Evolutionary conservation across 2,797 vertebrate species (phyloP).

Genomic region (Sparidentex hasta): DNA sequence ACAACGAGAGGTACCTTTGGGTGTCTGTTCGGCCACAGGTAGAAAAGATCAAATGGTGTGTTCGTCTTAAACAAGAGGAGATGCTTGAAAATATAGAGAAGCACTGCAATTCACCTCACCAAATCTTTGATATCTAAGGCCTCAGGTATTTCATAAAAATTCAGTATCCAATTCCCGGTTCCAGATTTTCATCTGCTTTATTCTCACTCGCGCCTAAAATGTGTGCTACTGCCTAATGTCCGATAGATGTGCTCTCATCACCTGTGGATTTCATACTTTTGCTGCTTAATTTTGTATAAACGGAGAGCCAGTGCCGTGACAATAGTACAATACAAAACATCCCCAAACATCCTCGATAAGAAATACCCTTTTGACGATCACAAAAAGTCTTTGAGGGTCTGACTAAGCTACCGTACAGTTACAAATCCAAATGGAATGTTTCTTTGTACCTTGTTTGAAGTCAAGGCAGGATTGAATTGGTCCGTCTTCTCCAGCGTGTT

Average conservation of each 20-base stretch:
- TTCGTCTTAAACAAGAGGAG: slow-evolving; percentile 56
- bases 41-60: slow-evolving; percentile 62
- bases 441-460: slow-evolving; percentile 85
- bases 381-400: slow-evolving; percentile 71
- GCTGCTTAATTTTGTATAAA: slow-evolving; percentile 71
- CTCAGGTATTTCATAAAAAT: slow-evolving; percentile 81
- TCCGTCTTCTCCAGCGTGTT: slow-evolving; percentile 84
- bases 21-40: slow-evolving; percentile 54
- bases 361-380: slow-evolving; percentile 64
- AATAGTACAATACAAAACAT: slow-evolving; percentile 78
- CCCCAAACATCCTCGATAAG: slow-evolving; percentile 64
- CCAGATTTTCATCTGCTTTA: slow-evolving; percentile 62
- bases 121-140: slow-evolving; percentile 83
- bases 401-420: slow-evolving; percentile 66
- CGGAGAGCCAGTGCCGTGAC: slow-evolving; percentile 64
- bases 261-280: slow-evolving; percentile 29
- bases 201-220: slow-evolving; percentile 58
- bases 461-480: slow-evolving; percentile 89
- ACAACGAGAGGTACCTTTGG: slow-evolving; percentile 57
- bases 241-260: slow-evolving; percentile 49
- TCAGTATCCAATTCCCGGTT: slow-evolving; percentile 64
- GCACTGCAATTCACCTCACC: slow-evolving; percentile 63
- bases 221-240: slow-evolving; percentile 55
- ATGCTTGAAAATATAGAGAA: slow-evolving; percentile 74
- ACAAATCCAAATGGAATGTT: slow-evolving; percentile 88